Evolutionary conservation across 2,797 vertebrate species (phyloP), one percentile per base, ranked within the genome.

Genomic region (Takifugu rubripes): DNA sequence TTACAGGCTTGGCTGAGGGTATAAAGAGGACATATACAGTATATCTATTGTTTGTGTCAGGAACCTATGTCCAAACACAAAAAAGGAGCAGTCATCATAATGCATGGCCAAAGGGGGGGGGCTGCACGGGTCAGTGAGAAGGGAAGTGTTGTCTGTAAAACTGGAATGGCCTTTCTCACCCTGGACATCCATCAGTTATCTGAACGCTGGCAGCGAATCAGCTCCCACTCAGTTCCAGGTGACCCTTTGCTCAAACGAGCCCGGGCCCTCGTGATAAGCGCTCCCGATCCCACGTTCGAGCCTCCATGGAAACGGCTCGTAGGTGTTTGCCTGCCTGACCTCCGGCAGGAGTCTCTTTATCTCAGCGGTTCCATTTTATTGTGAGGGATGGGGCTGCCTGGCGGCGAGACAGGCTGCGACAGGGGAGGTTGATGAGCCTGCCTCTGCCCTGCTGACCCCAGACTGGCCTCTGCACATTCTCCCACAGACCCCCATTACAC

Each of bases 141-240:
- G 74, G 88, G 88, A 88, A 85, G 66, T 80, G 79, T 79, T 75
- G 77, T 86, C 79, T 83, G 83, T 85, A 79, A 80, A 77, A 68
- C 69, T 59, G 64, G 44, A 64, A 54, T 54, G 78, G 65, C 83
- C 84, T 68, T 68, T 59, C 27, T 79, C 56, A 83, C 81, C 83
- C 72, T 56, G 52, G 36, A 54, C 72, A 76, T 84, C 75, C 79
- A 87, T 87, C 84, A 85, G 54, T 69, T 75, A 72, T 68, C 54
- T 42, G 43, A 71, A 52, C 44, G 55, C 70, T 82, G 87, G 75
- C 78, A 83, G 77, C 14, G 1, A 70, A 78, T 78, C 80, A 66
- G 81, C 72, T 70, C 69, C 60, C 52, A 52, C 63, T 82, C 68
- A 26, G 63, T 65, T 64, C 56, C 58, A 16, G 60, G 55, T 76